Evolutionary conservation across 2,797 vertebrate genomes (phyloP).

Genomic region (Saxicola maurus): DNA sequence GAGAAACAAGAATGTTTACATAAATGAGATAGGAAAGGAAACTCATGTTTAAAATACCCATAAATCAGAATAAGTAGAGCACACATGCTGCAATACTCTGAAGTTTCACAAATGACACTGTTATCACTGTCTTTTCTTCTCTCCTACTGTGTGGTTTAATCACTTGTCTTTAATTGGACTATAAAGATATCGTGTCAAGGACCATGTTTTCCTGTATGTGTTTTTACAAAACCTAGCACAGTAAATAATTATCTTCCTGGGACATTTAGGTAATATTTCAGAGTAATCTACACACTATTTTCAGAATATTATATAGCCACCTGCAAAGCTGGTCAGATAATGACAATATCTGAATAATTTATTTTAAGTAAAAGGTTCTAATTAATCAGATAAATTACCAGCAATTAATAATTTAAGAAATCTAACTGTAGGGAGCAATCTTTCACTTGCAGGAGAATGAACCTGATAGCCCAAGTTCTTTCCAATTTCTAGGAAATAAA

Average conservation of each 20-base stretch:
- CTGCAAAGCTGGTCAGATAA: constrained; percentile 4
- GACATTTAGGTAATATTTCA: not conserved
- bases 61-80: constrained; percentile 31
- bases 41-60: not conserved
- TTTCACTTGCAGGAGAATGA: not conserved
- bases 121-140: not conserved
- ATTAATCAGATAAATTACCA: constrained; percentile 44
- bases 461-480: not conserved
- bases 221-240: not conserved
- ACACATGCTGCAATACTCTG: not conserved
- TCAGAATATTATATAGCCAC: not conserved
- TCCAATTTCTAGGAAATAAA: constrained; percentile 21
- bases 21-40: not conserved
- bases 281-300: not conserved
- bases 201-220: not conserved
- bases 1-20: not conserved
- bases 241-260: not conserved
- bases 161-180: constrained; percentile 19
- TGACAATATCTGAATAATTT: constrained; percentile 45
- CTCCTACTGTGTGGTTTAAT: constrained; percentile 11
- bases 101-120: constrained; percentile 28
- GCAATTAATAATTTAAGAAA: constrained; percentile 45
- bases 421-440: not conserved
- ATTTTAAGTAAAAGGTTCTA: constrained; percentile 36
- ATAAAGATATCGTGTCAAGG: not conserved